Percentiles rank a stretch among this genome's conserved stretches.
Evolutionary conservation across 2,888 invertebrate genomes (phyloP).

Genomic region (Yponomeuta evonymella): DNA sequence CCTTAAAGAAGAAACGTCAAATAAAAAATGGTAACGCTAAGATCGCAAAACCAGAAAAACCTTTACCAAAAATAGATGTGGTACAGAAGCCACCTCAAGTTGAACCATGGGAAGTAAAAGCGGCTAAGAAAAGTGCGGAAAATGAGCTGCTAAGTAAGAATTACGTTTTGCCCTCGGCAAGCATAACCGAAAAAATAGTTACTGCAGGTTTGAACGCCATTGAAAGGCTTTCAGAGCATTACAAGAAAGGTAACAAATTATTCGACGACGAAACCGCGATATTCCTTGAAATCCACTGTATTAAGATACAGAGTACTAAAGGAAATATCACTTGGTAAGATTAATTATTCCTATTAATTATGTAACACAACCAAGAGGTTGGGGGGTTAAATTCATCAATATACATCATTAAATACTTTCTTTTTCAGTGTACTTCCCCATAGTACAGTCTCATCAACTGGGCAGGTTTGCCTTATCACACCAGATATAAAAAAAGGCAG

Average conservation of each 20-base stretch:
- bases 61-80: background rate
- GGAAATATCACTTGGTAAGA: slow-evolving; percentile 80
- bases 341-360: slow-evolving; percentile 17
- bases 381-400: too few relatives aligned
- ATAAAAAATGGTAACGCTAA: background rate
- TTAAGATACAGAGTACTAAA: slow-evolving; percentile 79
- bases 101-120: slow-evolving; percentile 16
- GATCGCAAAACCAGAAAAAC: background rate
- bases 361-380: too few relatives aligned
- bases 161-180: slow-evolving; percentile 54
- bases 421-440: slow-evolving; percentile 67
- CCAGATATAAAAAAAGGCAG: slow-evolving; percentile 83
- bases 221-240: slow-evolving; percentile 39
- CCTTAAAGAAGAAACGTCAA: background rate
- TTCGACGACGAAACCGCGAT: slow-evolving; percentile 76
- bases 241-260: slow-evolving; percentile 60
- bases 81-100: slow-evolving; percentile 20
- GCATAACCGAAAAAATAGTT: slow-evolving; percentile 44
- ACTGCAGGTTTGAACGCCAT: slow-evolving; percentile 48
- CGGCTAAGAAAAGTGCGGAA: slow-evolving; percentile 15
- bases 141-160: slow-evolving; percentile 28
- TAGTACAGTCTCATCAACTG: slow-evolving; percentile 76
- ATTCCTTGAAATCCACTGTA: slow-evolving; percentile 76
- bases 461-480: slow-evolving; percentile 87
- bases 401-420: background rate